Conservation (phyloP, 2,113 vertebrate genomes). For the Peucedramus taeniatus region DNA sequence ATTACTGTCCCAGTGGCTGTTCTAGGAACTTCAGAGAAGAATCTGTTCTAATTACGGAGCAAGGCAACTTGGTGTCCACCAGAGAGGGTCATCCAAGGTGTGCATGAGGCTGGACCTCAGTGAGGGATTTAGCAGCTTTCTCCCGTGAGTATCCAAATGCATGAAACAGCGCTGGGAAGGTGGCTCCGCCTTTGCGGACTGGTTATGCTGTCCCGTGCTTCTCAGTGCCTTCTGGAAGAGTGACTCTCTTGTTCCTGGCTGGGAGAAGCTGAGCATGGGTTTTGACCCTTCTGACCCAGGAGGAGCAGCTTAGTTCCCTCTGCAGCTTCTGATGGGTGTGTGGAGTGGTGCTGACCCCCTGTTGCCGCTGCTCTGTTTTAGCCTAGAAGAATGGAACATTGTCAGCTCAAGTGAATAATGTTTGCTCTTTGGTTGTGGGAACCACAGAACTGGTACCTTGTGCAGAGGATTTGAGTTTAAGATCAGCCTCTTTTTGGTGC, state of each 20-base stretch:
- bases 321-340: background rate
- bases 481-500: background rate
- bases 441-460: fast-evolving
- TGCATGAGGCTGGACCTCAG: background rate
- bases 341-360: background rate
- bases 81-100: background rate
- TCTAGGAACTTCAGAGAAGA: background rate
- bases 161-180: background rate
- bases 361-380: background rate
- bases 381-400: background rate
- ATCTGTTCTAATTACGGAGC: background rate
- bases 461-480: background rate
- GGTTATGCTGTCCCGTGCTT: background rate
- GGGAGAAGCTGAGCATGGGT: background rate
- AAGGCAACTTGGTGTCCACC: background rate
- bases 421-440: background rate
- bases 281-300: background rate
- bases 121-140: background rate
- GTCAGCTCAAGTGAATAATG: background rate
- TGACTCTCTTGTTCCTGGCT: background rate
- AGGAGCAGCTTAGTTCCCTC: background rate
- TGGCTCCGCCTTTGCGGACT: fast-evolving
- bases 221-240: background rate
- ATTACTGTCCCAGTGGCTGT: background rate
- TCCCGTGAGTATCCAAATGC: background rate